These are phyloP conservation scores for Crotalus horridus DNA, from an alignment of 2,113 vertebrate species.

Conservation along the genomic window DNA sequence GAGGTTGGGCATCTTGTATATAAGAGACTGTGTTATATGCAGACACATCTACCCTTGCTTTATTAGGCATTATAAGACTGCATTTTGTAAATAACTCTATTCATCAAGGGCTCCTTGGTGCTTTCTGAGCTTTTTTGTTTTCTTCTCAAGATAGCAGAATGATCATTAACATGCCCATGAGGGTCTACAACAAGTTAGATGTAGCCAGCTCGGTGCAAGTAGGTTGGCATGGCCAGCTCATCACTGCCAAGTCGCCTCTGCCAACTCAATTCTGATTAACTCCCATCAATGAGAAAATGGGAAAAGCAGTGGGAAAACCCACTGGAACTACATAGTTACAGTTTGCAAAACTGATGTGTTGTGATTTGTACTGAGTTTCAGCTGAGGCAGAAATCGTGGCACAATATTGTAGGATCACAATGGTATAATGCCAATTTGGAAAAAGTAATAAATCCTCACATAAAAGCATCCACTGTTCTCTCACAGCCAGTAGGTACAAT, in stretches of 20 bases:
- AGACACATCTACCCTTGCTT: neutral
- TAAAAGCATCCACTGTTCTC: neutral
- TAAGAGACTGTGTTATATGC: neutral
- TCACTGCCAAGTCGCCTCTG: neutral
- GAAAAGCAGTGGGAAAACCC: neutral
- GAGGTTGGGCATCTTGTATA: neutral
- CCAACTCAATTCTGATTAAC: neutral
- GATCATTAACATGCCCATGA: neutral
- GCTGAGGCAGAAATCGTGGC: neutral
- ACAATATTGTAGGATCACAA: neutral
- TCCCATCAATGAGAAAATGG: neutral
- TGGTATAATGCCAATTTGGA: neutral
- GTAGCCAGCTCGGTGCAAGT: neutral
- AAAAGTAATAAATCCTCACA: neutral
- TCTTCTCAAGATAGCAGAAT: neutral
- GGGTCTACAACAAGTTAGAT: neutral
- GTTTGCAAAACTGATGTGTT: neutral
- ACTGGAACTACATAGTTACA: neutral
- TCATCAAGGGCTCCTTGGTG: neutral
- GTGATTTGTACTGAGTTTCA: neutral
- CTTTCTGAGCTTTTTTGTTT: neutral
- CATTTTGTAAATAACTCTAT: neutral
- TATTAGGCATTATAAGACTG: neutral
- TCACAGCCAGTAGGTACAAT: neutral
- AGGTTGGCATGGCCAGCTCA: neutral